Conservation (phyloP, 2,797 vertebrate species). For the Peromyscus nudipes region DNA sequence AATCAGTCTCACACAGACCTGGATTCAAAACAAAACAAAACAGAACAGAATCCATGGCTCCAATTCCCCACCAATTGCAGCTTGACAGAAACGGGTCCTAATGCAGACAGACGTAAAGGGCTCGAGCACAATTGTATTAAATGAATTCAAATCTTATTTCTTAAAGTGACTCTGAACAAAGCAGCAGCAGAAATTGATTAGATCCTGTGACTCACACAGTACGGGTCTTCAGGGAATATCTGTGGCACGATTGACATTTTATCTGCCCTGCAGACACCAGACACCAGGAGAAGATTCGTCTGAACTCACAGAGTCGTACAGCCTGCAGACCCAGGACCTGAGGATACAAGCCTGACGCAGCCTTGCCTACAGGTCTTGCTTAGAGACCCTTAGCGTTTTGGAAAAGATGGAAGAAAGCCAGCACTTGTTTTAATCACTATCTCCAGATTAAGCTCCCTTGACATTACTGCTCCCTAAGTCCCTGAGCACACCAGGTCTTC, state of each 20-base stretch:
- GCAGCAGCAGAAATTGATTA: neutral
- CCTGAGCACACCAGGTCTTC: neutral
- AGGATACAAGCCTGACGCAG: fast-evolving
- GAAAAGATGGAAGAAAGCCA: neutral
- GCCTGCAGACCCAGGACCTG: neutral
- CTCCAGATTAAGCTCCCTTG: neutral
- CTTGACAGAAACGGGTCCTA: constrained; percentile 8
- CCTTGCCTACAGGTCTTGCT: neutral
- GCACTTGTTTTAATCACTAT: neutral
- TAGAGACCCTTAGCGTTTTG: neutral
- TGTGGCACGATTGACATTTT: neutral
- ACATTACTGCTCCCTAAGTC: neutral
- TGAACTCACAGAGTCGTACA: neutral
- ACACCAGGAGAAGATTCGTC: neutral
- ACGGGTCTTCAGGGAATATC: neutral
- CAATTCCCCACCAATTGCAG: neutral
- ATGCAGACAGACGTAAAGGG: neutral
- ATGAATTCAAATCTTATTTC: neutral
- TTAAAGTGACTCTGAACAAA: constrained; percentile 49
- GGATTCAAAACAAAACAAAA: constrained; percentile 21
- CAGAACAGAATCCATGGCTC: neutral
- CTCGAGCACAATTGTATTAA: neutral
- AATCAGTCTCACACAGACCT: constrained; percentile 56
- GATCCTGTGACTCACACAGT: neutral
- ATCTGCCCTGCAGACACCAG: neutral